phyloP scores from a whole-genome alignment of 1,140 invertebrate species.

The Achatina immaculata region DNA sequence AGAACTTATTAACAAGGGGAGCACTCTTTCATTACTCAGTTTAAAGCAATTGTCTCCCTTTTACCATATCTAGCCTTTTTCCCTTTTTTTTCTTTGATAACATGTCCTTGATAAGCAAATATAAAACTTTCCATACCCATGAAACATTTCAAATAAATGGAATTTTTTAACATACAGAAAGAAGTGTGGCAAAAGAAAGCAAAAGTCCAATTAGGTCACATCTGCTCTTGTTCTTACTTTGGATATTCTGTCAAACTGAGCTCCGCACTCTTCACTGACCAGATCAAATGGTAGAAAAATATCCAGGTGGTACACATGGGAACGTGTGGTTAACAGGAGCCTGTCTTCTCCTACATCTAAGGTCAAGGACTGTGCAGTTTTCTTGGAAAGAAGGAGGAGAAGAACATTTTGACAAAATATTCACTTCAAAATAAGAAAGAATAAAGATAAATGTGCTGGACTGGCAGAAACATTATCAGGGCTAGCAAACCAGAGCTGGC shows the following conservation, averaged over 20 bases:
- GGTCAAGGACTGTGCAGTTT: constrained; percentile 75
- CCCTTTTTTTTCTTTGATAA: too few relatives aligned
- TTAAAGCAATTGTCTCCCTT: too few relatives aligned
- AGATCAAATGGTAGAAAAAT: constrained; percentile 78
- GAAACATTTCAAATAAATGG: not conserved
- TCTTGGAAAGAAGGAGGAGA: constrained; percentile 64
- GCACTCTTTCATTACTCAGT: too few relatives aligned
- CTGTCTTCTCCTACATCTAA: constrained; percentile 81
- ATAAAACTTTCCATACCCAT: too few relatives aligned
- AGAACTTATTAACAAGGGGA: too few relatives aligned
- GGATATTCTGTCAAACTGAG: constrained; percentile 77
- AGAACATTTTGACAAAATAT: not conserved
- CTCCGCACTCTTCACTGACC: constrained; percentile 74
- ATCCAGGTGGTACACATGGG: constrained; percentile 77
- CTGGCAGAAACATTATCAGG: not conserved
- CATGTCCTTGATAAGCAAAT: too few relatives aligned
- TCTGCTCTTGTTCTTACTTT: constrained; percentile 72
- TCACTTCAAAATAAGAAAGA: too few relatives aligned
- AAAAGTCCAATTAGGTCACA: constrained; percentile 6
- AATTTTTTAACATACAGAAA: too few relatives aligned
- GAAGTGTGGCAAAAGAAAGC: not conserved
- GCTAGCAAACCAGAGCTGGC: too few relatives aligned
- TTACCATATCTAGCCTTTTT: too few relatives aligned
- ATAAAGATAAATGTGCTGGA: not conserved
- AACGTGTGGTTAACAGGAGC: constrained; percentile 76